Evolutionary conservation across 2,113 vertebrate genomes (phyloP).

Genomic region (Pagrus major): DNA sequence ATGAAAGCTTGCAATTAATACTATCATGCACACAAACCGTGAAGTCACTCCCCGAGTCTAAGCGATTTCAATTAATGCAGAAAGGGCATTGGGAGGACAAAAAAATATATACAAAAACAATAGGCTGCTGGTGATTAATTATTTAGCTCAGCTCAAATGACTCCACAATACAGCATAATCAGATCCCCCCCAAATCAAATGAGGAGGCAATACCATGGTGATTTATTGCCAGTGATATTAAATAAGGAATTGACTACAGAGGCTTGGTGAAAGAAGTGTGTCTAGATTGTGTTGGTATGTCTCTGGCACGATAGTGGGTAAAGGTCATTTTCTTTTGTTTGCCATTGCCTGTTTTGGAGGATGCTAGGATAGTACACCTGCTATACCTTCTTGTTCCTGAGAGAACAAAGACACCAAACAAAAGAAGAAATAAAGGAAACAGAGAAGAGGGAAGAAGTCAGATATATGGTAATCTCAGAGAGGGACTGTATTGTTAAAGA

Average conservation of each 20-base stretch:
- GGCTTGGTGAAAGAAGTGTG: slow-evolving; percentile 23
- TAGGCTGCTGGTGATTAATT: slow-evolving; percentile 67
- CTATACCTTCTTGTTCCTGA: not conserved
- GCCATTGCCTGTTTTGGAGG: not conserved
- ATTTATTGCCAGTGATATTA: slow-evolving; percentile 66
- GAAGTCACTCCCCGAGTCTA: slow-evolving; percentile 37
- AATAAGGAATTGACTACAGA: slow-evolving; percentile 40
- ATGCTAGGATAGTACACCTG: not conserved
- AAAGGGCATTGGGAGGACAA: slow-evolving; percentile 42
- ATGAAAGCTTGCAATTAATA: not conserved
- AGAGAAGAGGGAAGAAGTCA: not conserved
- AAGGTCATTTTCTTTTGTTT: slow-evolving; percentile 8
- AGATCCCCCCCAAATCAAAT: slow-evolving; percentile 64
- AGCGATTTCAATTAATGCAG: slow-evolving; percentile 59
- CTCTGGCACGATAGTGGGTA: not conserved
- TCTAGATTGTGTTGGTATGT: not conserved
- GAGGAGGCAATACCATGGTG: slow-evolving; percentile 63
- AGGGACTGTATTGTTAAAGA: not conserved
- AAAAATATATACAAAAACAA: slow-evolving; percentile 57
- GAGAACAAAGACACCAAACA: slow-evolving; percentile 15
- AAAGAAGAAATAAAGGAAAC: not conserved
- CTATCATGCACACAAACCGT: slow-evolving; percentile 36
- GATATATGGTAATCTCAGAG: not conserved
- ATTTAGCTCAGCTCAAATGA: slow-evolving; percentile 70
- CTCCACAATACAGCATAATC: slow-evolving; percentile 69